phyloP scores from a whole-genome alignment of 1,140 invertebrate genomes.

The Drosophila takahashii region DNA sequence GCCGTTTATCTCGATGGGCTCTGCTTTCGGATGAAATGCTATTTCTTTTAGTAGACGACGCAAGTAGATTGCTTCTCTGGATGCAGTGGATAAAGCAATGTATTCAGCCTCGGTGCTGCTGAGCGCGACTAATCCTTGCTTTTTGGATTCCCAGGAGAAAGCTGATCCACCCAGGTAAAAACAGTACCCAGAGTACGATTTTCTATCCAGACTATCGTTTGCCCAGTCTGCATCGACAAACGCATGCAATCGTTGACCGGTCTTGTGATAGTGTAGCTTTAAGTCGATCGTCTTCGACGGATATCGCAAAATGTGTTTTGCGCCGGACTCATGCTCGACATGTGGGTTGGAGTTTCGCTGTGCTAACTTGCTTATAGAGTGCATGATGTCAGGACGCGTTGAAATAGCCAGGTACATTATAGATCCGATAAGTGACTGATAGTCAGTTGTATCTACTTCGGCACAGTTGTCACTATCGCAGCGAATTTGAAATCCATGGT shows the following conservation, averaged over 20 bases:
- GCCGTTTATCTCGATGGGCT: background rate
- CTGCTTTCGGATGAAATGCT: background rate
- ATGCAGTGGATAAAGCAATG: background rate
- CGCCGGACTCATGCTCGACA: no score
- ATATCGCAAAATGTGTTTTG: background rate
- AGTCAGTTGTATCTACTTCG: no score
- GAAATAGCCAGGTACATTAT: background rate
- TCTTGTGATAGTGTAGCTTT: background rate
- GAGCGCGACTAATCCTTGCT: background rate
- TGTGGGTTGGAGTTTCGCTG: background rate
- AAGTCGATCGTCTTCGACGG: background rate
- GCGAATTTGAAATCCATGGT: no score
- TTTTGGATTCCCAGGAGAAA: no score
- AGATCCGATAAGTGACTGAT: background rate
- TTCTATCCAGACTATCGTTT: no score
- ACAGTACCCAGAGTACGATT: no score
- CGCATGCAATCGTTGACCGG: no score
- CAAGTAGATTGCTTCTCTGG: background rate
- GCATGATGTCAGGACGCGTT: background rate
- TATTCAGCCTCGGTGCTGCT: background rate
- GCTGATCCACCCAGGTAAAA: background rate
- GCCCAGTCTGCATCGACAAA: no score
- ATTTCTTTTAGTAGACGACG: background rate
- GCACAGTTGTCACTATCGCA: no score
- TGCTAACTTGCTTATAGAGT: background rate